Evolutionary conservation across 2,113 vertebrate genomes (phyloP), one percentile per base, ranked within the genome.

Genomic region (Lophura nycthemera): DNA sequence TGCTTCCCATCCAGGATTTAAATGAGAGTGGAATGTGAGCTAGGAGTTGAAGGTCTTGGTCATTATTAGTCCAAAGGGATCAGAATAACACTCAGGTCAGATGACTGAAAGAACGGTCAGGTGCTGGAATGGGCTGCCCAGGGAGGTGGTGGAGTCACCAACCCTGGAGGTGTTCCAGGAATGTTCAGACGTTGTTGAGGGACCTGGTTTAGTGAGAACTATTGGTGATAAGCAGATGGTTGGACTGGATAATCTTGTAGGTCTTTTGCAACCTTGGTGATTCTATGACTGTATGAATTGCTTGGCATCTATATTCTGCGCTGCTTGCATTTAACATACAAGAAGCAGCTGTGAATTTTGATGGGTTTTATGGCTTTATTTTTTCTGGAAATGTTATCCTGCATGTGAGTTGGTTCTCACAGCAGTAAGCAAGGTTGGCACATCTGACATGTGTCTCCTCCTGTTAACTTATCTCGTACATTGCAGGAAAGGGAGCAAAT

Each of bases 401-500:
- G 8, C 50, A 21, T 40, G 32, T 15, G 20, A 2, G 4, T 8
- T 7, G 38, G 29, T 59, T 60, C 32, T 54, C 65, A 83, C 52
- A 80, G 56, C 47, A n/a, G 4, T 0, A 2, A 52, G 24, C 32
- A 45, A 78, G 27, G 13, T 7, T 40, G 69, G 10, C 36, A 13
- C 11, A 3, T 57, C 45, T 63, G 48, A 59, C n/a, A 1, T 22
- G 45, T 36, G 24, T 25, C 15, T 66, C 19, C 30, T 40, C 52
- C 57, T 95, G 72, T 88, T 24, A 43, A 21, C 18, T 10, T 17
- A 76, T 16, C 10, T 13, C 27, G 34, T 61, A 36, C 6, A 0
- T 67, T 63, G 14, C 96, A 99, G 99, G 99, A 99, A 54, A 98
- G 98, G 84, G 99, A 99, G 70, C 99, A 99, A 93, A 99, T 99